A percentile compares a stretch with the other conserved stretches of the same genome.
Conservation (phyloP, 2,113 vertebrate species). For the Nanorana parkeri region DNA sequence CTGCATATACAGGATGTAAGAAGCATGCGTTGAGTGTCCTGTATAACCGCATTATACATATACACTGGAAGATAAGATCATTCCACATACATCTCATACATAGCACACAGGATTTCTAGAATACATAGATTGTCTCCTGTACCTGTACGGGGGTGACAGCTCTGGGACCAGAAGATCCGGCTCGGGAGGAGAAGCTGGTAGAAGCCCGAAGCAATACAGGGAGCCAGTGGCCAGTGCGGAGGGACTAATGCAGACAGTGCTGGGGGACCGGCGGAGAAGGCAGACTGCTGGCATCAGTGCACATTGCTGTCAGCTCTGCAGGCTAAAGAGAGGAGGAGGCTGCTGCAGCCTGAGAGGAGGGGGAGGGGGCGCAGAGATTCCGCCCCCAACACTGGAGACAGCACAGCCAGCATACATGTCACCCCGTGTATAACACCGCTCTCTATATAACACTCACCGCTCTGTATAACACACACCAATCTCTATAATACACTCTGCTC, state of each 20-base stretch:
- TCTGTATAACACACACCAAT: no score
- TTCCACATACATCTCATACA: no score
- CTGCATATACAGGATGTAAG: background rate
- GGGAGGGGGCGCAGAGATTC: constrained; percentile 42
- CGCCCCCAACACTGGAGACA: constrained; percentile 3
- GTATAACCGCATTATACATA: background rate
- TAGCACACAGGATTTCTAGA: no score
- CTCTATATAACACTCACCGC: no score
- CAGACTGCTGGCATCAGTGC: constrained; percentile 10
- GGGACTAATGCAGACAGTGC: constrained; percentile 19
- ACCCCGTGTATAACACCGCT: no score
- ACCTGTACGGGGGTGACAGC: background rate
- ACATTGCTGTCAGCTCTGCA: constrained; percentile 33
- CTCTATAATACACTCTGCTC: no score
- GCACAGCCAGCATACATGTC: background rate
- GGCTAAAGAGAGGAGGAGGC: constrained; percentile 42
- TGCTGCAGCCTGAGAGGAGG: constrained; percentile 32
- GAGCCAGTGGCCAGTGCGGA: constrained; percentile 5
- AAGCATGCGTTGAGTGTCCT: no score
- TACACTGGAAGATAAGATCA: background rate
- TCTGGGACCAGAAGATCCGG: constrained; percentile 6
- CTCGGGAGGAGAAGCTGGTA: background rate
- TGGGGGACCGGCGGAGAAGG: background rate
- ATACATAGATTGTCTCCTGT: background rate
- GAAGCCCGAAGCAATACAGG: background rate